Evolutionary conservation across 2,888 invertebrate genomes (phyloP), one percentile per base, ranked within the genome.

Genomic region (Nemapogon koenigi): DNA sequence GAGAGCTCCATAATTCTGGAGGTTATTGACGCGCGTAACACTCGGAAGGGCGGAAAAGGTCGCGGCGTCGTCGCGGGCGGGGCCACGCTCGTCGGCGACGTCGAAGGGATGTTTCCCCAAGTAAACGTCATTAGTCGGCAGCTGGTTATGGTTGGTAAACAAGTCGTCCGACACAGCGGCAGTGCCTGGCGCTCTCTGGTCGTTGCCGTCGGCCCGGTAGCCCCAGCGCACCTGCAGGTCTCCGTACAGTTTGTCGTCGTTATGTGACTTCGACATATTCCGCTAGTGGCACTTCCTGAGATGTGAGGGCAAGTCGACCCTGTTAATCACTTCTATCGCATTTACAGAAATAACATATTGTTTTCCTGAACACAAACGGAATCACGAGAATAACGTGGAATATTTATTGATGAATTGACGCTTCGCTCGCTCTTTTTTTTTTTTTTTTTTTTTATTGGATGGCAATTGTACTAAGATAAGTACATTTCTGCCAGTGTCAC

Each of bases 201-300:
- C 62, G 41, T 76, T 72, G 51, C 61, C 65, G 53, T 75, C 75
- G 52, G 64, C 51, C 49, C 60, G 62, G 53, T 69, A 78, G 53
- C 70, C 75, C 79, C 79, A 80, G 62, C 66, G 73, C 53, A 61
- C 62, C 54, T 65, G 57, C 50, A 68, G 53, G 55, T 79, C 75
- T 52, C 59, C 68, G 62, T 64, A 76, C 55, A 67, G 62, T 47
- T 71, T 63, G 60, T 76, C 73, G 63, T 79, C 78, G 51, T 71
- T 69, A 49, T 69, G 68, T 70, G 75, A 73, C 71, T 79, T 78
- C 71, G 76, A 73, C 79, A 80, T 80, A 60, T 68, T 66, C 19
- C 19, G 33, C 19, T 33, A 33, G 3, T 31, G n/a, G n/a, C n/a
- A n/a, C n/a, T n/a, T n/a, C n/a, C n/a, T n/a, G n/a, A n/a, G n/a